phyloP scores from a whole-genome alignment of 2,888 invertebrate species.

The Dexiosoma caninum region DNA sequence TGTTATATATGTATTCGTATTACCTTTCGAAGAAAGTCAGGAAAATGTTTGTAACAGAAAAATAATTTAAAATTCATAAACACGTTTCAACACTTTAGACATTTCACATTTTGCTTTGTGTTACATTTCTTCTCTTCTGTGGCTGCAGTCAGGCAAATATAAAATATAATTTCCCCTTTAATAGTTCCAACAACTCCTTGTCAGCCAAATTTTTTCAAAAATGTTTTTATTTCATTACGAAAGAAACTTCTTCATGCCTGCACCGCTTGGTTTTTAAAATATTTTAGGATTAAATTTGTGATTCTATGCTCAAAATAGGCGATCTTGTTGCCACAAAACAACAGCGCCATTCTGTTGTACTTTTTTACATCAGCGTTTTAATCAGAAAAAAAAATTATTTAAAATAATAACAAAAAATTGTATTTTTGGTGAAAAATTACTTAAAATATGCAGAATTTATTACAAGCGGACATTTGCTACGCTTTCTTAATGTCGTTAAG shows the following conservation, averaged over 20 bases:
- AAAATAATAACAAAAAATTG: too few species aligned
- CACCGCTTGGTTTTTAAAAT: neutral
- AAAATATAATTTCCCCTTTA: conserved; percentile 26
- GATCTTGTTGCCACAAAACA: neutral
- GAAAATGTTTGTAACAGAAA: conserved; percentile 11
- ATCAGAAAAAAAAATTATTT: too few species aligned
- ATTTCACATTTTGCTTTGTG: conserved; percentile 49
- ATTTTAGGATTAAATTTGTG: conserved; percentile 14
- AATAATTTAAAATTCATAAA: conserved; percentile 63
- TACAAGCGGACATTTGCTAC: too few species aligned
- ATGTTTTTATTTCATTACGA: neutral
- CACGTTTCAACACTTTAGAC: conserved; percentile 65
- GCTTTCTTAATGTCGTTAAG: too few species aligned
- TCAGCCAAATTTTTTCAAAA: neutral
- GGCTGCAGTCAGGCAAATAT: neutral
- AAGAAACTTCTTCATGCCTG: neutral
- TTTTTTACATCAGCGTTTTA: too few species aligned
- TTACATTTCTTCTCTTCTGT: neutral
- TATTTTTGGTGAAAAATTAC: too few species aligned
- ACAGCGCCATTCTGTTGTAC: too few species aligned
- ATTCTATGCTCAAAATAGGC: conserved; percentile 47
- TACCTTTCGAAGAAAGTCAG: too few species aligned
- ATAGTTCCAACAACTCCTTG: neutral
- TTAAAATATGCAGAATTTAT: too few species aligned
- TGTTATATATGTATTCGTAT: too few species aligned